Base-by-base conservation (phyloP, 1,140 invertebrate species). In the Aporrectodea caliginosa region DNA sequence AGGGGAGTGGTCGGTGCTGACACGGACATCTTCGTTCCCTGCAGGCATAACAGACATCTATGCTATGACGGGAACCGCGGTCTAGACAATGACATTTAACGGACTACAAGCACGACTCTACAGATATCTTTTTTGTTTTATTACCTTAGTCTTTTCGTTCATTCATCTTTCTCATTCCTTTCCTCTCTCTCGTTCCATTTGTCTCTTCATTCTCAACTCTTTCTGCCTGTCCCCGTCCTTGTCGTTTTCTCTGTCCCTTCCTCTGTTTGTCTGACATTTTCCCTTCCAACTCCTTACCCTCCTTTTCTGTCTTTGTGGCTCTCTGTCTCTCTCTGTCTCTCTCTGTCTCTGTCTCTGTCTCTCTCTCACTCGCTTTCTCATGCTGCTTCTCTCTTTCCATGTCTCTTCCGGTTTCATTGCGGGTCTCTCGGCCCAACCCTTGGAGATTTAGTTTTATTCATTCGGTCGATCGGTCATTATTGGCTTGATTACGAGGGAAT, bases 1-100 rank as follows among this genome's bases (percentile, higher is more conserved):
- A 30, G 2, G 35, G 78, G 78, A n/a, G 71, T 29, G 2, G 73
- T 35, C 58, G 78, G 71, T 29, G 78, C 43, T 6, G 43, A 58
- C 6, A 58, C 43, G 43, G 43, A 58, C 43, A 58, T 58, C 43
- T 58, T 58, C 6, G 43, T 12, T 22, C 43, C 43, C 43, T 58
- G 22, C 43, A 58, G 6, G 22, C 43, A 58, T 58, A 58, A 58
- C 22, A 58, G 43, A 58, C 43, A 58, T 12, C 43, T 6, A 58
- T 22, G 43, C 43, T 12, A 58, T 22, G 22, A 58, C 43, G 22
- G 22, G 6, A 58, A 58, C 43, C 6, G 22, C 43, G 43, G 22
- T 58, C 6, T 22, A 58, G 43, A 22, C 6, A 22, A 58, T 22
- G 43, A 58, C 43, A 58, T 6, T 12, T 6, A 58, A 58, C 43